A percentile compares a stretch with the other conserved stretches of the same genome.
These are phyloP conservation scores for Agrochola litura DNA, from an alignment of 2,888 invertebrate genomes.

Conservation along the genomic window DNA sequence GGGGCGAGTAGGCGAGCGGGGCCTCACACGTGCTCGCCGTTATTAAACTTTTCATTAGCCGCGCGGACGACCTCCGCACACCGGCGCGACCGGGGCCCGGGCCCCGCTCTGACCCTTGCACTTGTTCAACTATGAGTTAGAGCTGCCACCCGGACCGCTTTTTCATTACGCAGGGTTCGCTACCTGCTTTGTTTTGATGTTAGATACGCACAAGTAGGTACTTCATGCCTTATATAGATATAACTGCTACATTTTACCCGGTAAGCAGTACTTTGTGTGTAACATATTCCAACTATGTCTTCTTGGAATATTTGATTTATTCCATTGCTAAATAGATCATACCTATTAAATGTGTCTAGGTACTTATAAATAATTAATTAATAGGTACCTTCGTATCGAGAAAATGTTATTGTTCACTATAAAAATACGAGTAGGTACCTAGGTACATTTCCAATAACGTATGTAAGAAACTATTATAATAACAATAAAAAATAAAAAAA, in stretches of 20 bases:
- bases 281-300: constrained; percentile 42
- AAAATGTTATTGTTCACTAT: constrained; percentile 19
- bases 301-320: constrained; percentile 37
- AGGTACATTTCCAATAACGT: constrained; percentile 6
- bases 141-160: constrained; percentile 59
- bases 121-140: constrained; percentile 71
- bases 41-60: constrained; percentile 88
- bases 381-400: constrained; percentile 13
- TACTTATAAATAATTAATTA: constrained; percentile 21
- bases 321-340: constrained; percentile 39
- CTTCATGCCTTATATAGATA: constrained; percentile 15
- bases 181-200: constrained; percentile 64
- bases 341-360: constrained; percentile 17
- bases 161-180: constrained; percentile 67
- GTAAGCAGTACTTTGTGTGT: constrained; percentile 32
- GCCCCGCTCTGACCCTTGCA: constrained; percentile 69
- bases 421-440: neutral
- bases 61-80: constrained; percentile 66
- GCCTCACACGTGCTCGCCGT: constrained; percentile 83
- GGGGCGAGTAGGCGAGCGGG: constrained; percentile 32
- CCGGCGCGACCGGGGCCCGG: constrained; percentile 44
- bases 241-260: constrained; percentile 13
- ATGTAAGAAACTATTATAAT: neutral
- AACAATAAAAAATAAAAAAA: too few relatives aligned
- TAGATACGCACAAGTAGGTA: constrained; percentile 26